These are phyloP conservation scores for Suricata suricatta DNA, from an alignment of 2,113 vertebrate genomes.

Conservation along the genomic window DNA sequence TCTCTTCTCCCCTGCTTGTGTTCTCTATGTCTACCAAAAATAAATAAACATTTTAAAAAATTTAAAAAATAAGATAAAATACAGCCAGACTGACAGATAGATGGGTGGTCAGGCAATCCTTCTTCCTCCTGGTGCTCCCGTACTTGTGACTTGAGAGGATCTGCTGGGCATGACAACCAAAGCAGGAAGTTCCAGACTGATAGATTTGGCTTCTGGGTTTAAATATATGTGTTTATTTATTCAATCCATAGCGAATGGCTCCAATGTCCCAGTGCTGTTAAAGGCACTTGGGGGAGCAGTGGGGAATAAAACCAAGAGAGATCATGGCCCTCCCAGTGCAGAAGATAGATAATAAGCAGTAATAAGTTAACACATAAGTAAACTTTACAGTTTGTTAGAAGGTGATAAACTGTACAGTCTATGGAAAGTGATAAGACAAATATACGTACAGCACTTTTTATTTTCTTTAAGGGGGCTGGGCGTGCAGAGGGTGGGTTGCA, in stretches of 20 bases:
- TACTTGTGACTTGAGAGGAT: neutral
- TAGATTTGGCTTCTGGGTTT: neutral
- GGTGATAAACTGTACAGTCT: neutral
- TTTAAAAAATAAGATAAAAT: neutral
- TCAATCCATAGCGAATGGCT: neutral
- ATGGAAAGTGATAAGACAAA: neutral
- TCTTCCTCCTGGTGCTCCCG: neutral
- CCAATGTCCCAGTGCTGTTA: neutral
- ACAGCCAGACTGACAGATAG: neutral
- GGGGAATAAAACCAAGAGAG: neutral
- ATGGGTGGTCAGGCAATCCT: neutral
- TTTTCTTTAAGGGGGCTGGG: neutral
- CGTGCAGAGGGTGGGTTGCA: neutral
- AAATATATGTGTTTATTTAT: neutral
- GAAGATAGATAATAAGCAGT: neutral
- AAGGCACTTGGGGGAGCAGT: neutral
- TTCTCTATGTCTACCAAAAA: too few species aligned
- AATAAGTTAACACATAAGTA: neutral
- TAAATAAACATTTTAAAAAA: too few species aligned
- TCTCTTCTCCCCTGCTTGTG: too few species aligned
- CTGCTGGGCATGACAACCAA: neutral
- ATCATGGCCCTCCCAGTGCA: neutral
- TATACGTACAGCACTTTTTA: neutral
- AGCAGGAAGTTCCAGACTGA: neutral
- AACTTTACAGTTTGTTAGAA: neutral